Evolutionary conservation across 2,113 vertebrate genomes (phyloP), one percentile per base, ranked within the genome.

Genomic region (Chunga burmeisteri): DNA sequence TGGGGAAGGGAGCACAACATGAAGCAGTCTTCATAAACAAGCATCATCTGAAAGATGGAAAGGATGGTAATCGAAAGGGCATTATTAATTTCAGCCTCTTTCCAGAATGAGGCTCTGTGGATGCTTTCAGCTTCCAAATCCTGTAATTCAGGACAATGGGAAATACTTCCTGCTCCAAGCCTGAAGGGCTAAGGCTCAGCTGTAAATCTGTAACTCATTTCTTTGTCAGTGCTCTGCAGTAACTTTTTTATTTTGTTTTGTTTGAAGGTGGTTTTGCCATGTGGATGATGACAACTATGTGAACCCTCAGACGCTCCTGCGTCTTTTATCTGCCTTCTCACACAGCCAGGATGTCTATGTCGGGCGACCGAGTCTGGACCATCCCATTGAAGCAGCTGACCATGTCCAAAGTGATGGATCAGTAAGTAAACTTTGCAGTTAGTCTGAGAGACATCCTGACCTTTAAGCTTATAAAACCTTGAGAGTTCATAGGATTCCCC

Each of bases 271-370:
- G 99, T 99, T 99, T 97, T 99, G 99, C 97, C 99, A 99, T 1
- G 97, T 99, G 96, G 99, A 99, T 0, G 99, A 99, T n/a, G 99
- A 99, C 97, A 99, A 99, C 97, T 99, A 99, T 0, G 98, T 99
- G 94, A 99, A 99, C 95, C 97, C 99, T 34, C 94, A 93, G 36
- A 98, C 98, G 68, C 97, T 99, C 81, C 95, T 99, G 81, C 98
- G 12, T 34, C 97, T 99, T 88, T 96, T 99, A 6, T 98, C 99
- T 19, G 96, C 98, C 44, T 99, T 99, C 96, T 99, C 99, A 15
- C 99, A 99, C 96, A 99, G 98, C 92, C 98, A 99, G 92, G 99
- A 99, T 26, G 93, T 99, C 29, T 99, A 99, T 29, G 98, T 99
- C 95, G 99, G 99, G 44, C 98, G 99, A 66, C 99, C 99, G 1